Evolutionary conservation across 2,113 vertebrate species (phyloP).

Genomic region (Onychostruthus taczanowskii): DNA sequence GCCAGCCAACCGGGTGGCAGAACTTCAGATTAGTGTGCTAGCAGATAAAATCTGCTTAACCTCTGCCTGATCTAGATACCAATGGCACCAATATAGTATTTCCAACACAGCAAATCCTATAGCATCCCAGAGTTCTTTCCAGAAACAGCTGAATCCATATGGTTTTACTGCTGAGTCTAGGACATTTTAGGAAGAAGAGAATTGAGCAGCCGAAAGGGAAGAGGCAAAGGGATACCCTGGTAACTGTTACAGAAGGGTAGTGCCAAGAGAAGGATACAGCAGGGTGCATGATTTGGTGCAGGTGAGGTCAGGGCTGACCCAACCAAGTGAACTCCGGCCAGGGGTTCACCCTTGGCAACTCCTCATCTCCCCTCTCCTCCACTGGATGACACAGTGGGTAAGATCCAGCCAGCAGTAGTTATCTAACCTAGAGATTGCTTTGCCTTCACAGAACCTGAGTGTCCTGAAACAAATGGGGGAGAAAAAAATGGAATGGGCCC

Average conservation of each 20-base stretch:
- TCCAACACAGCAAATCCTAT: neutral
- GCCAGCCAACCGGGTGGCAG: neutral
- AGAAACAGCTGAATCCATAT: neutral
- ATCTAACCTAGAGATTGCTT: neutral
- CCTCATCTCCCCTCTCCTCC: neutral
- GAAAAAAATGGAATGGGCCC: constrained; percentile 84
- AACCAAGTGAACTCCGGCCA: neutral
- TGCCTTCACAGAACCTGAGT: constrained; percentile 79
- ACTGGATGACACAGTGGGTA: neutral
- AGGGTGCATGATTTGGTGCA: neutral
- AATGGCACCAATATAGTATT: neutral
- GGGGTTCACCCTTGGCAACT: neutral
- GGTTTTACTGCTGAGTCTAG: neutral
- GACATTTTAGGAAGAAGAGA: neutral
- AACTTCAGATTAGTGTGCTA: neutral
- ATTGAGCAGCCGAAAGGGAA: neutral
- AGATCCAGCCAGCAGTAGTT: neutral
- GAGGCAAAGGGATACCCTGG: neutral
- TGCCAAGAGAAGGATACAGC: neutral
- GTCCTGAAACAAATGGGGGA: constrained; percentile 86
- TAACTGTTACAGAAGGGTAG: neutral
- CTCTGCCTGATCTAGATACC: neutral
- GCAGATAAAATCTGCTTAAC: neutral
- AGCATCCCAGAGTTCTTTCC: neutral
- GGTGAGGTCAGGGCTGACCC: neutral